Percentiles rank a stretch among this genome's conserved stretches.
These are phyloP conservation scores for Hydrocynus forskahlii DNA, from an alignment of 2,797 vertebrate genomes.

Conservation along the genomic window DNA sequence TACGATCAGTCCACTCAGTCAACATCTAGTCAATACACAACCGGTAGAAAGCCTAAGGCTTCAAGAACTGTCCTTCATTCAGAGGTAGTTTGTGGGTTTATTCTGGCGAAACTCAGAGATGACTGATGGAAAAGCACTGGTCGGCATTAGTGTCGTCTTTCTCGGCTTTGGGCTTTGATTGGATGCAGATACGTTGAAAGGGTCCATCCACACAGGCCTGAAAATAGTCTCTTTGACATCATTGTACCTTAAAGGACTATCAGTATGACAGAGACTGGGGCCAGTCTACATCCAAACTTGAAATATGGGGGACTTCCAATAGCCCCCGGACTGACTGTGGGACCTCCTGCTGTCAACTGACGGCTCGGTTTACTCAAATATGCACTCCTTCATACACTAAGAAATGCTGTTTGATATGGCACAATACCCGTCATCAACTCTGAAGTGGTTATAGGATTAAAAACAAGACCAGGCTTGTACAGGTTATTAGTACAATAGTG, in stretches of 20 bases:
- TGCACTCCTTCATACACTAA: background rate
- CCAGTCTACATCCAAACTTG: background rate
- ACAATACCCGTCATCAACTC: background rate
- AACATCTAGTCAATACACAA: conserved; percentile 14
- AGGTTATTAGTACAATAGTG: conserved; percentile 16
- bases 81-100: background rate
- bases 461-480: conserved; percentile 6
- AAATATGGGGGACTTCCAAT: conserved; percentile 7
- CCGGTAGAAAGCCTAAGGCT: background rate
- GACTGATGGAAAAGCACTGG: background rate
- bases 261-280: background rate
- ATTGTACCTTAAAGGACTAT: background rate
- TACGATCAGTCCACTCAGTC: conserved; percentile 8
- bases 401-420: conserved; percentile 1
- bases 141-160: conserved; percentile 12
- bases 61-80: background rate
- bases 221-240: background rate
- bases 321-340: background rate
- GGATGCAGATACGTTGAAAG: conserved; percentile 17
- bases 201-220: background rate
- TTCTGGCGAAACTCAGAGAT: background rate
- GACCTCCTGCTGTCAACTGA: background rate
- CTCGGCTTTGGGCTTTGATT: background rate
- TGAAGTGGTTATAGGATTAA: conserved; percentile 31
- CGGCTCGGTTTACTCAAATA: conserved; percentile 3